phyloP scores from a whole-genome alignment of 2,797 vertebrate genomes.

The Perodicticus potto region DNA sequence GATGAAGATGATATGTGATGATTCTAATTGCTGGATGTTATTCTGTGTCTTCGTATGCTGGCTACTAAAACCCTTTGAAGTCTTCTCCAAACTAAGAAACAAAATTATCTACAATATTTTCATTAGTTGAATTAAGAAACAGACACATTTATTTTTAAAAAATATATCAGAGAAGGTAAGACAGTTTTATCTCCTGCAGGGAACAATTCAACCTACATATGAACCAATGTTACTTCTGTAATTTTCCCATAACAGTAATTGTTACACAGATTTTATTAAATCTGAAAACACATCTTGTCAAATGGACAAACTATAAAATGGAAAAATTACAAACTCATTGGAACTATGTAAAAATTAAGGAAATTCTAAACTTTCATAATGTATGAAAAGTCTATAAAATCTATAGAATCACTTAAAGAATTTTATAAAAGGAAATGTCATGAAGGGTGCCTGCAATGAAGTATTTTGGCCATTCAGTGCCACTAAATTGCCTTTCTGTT shows the following conservation, averaged over 20 bases:
- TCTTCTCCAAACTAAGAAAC: slow-evolving; percentile 69
- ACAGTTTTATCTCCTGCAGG: background rate
- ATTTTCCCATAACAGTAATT: background rate
- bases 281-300: background rate
- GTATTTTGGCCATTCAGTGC: background rate
- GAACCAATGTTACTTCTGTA: background rate
- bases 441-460: background rate
- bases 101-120: slow-evolving; percentile 72
- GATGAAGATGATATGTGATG: slow-evolving; percentile 66
- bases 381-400: background rate
- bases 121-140: slow-evolving; percentile 72
- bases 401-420: slow-evolving; percentile 13
- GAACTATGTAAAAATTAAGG: background rate
- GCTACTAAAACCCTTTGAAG: slow-evolving; percentile 70
- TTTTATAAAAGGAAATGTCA: background rate
- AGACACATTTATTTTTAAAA: slow-evolving; percentile 35
- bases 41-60: slow-evolving; percentile 40
- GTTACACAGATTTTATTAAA: background rate
- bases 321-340: background rate
- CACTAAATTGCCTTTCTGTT: background rate
- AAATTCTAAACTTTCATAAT: slow-evolving; percentile 15
- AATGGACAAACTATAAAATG: background rate
- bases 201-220: background rate
- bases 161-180: slow-evolving; percentile 26
- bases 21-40: slow-evolving; percentile 67